Conservation (phyloP, 37 sponge, comb jelly and placozoan species). For the Halichondria panicea region DNA sequence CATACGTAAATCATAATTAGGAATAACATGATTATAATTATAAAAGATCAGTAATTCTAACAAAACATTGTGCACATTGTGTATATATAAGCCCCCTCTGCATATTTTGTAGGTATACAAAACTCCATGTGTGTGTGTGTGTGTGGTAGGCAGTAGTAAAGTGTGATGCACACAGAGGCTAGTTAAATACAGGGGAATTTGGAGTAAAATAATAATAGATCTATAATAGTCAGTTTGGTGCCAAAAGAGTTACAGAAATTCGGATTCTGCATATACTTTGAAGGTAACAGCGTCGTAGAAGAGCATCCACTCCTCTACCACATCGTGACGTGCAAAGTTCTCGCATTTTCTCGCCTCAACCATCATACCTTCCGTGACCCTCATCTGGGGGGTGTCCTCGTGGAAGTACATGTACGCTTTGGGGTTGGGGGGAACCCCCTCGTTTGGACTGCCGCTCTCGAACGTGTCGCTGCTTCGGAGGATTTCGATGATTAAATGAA, state of each 20-base stretch:
- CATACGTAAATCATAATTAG: too few species aligned
- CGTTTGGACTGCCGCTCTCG: background rate
- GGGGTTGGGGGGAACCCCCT: slow-evolving; percentile 19
- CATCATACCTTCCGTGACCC: slow-evolving; percentile 16
- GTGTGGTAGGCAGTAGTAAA: too few species aligned
- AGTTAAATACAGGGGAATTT: too few species aligned
- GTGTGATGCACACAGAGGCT: too few species aligned
- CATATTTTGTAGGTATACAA: too few species aligned
- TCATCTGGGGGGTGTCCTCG: slow-evolving; percentile 34
- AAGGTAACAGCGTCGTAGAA: slow-evolving; percentile 58
- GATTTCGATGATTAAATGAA: slow-evolving; percentile 44
- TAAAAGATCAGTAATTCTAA: too few species aligned
- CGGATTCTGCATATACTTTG: slow-evolving; percentile 50
- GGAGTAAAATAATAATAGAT: too few species aligned
- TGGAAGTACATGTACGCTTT: slow-evolving; percentile 63
- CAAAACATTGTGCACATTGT: too few species aligned
- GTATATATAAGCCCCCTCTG: too few species aligned
- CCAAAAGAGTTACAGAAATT: slow-evolving; percentile 54
- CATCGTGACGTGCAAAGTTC: slow-evolving; percentile 40
- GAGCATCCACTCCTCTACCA: slow-evolving; percentile 36
- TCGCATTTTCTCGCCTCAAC: slow-evolving; percentile 51
- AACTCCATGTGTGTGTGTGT: too few species aligned
- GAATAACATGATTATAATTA: too few species aligned
- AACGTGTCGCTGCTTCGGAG: slow-evolving; percentile 12
- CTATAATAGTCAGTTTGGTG: too few species aligned